Evolutionary conservation across 2,113 vertebrate species (phyloP).

Genomic region (Hippocampus barbouri): DNA sequence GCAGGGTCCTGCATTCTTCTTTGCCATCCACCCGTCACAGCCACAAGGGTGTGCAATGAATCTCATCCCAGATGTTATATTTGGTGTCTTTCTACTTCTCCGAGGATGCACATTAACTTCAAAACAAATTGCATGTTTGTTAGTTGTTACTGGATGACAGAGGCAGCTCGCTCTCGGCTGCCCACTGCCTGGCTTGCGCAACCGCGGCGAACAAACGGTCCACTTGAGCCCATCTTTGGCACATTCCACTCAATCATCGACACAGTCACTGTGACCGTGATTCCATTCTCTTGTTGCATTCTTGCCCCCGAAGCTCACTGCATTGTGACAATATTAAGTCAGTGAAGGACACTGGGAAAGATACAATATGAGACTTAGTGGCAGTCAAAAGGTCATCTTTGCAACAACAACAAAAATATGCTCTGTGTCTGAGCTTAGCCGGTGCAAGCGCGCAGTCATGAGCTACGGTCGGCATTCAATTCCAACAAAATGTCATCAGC

Average conservation of each 20-base stretch:
- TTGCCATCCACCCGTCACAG: slow-evolving; percentile 22
- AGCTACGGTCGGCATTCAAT: slow-evolving; percentile 16
- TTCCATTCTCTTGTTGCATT: slow-evolving; percentile 51
- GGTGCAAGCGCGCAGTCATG: not conserved
- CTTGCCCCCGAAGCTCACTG: slow-evolving; percentile 48
- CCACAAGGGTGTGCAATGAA: slow-evolving; percentile 9
- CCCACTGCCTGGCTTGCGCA: slow-evolving; percentile 36
- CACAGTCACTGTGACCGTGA: slow-evolving; percentile 30
- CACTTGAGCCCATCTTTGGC: slow-evolving; percentile 28
- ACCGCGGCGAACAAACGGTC: slow-evolving; percentile 36
- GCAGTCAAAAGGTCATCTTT: not conserved
- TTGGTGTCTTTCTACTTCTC: slow-evolving; percentile 8
- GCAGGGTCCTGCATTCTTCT: slow-evolving; percentile 45
- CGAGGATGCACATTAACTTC: slow-evolving; percentile 4
- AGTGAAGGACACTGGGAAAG: not conserved
- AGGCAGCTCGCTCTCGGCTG: not conserved
- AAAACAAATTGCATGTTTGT: slow-evolving; percentile 8
- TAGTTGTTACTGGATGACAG: not conserved
- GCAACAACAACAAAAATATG: not conserved
- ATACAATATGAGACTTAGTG: not conserved
- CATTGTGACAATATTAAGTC: slow-evolving; percentile 37
- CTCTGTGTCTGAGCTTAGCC: not conserved
- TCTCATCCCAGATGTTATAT: slow-evolving; percentile 2
- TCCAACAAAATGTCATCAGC: slow-evolving; percentile 4
- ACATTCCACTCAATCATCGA: slow-evolving; percentile 43